These are phyloP conservation scores for Anodontia alba DNA, from an alignment of 2,888 invertebrate species.

Conservation along the genomic window DNA sequence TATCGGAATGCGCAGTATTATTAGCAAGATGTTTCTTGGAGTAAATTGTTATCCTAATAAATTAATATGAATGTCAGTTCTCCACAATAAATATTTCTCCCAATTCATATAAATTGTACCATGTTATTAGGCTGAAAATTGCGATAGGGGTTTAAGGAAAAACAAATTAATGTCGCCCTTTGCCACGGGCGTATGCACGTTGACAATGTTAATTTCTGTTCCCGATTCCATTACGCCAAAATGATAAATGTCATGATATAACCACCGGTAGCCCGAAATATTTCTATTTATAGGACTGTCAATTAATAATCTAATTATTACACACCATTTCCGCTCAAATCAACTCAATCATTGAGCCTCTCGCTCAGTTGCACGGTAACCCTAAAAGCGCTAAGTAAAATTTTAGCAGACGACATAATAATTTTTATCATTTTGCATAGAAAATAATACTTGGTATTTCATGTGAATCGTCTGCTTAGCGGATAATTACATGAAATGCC, in stretches of 20 bases:
- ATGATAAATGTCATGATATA: conserved; percentile 10
- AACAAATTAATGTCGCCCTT: neutral
- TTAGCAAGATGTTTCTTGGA: neutral
- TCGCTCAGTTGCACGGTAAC: neutral
- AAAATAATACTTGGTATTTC: too few species aligned
- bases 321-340: conserved; percentile 7
- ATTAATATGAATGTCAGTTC: neutral
- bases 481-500: too few species aligned
- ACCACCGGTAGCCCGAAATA: neutral
- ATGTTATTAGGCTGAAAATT: neutral
- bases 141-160: neutral
- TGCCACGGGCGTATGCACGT: neutral
- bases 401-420: too few species aligned
- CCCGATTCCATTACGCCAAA: neutral
- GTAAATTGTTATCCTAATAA: conserved; percentile 1
- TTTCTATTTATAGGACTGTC: conserved; percentile 8
- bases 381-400: too few species aligned
- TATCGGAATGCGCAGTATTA: neutral
- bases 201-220: neutral
- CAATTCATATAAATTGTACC: neutral
- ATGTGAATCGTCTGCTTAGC: too few species aligned
- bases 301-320: conserved; percentile 17
- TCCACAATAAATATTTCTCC: neutral
- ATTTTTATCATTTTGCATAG: too few species aligned
- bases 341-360: neutral